Evolutionary conservation across 1,140 invertebrate species (phyloP).

Genomic region (Halyomorpha halys): DNA sequence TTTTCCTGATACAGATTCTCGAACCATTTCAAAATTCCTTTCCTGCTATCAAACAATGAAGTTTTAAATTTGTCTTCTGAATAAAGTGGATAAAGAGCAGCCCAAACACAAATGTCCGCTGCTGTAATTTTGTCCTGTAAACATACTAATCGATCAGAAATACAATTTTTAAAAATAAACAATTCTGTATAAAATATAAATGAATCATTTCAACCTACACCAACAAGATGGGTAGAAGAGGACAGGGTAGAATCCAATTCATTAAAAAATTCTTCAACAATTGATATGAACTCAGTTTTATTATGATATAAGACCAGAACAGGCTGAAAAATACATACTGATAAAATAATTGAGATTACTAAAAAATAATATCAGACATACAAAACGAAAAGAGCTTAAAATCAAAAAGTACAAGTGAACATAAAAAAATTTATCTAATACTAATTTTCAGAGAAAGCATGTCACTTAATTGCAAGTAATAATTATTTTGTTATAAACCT

Average conservation of each 20-base stretch:
- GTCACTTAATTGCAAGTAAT: too few relatives aligned
- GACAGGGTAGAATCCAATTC: constrained; percentile 24
- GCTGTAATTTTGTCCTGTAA: constrained; percentile 30
- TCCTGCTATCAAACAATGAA: constrained; percentile 28
- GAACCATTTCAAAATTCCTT: constrained; percentile 36
- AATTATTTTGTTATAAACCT: constrained; percentile 22
- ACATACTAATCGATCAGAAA: constrained; percentile 20
- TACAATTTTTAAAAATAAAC: constrained; percentile 16
- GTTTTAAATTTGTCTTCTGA: constrained; percentile 31
- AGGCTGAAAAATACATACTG: constrained; percentile 27
- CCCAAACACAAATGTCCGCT: constrained; percentile 36
- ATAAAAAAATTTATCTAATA: too few relatives aligned
- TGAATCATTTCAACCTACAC: constrained; percentile 23
- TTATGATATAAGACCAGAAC: constrained; percentile 21
- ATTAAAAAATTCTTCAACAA: constrained; percentile 22
- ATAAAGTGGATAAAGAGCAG: constrained; percentile 34
- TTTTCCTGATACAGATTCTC: constrained; percentile 29
- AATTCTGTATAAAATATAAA: constrained; percentile 20
- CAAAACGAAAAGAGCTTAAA: too few relatives aligned
- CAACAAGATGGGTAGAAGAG: constrained; percentile 28
- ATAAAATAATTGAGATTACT: not conserved
- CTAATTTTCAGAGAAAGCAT: too few relatives aligned
- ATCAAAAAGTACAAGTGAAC: too few relatives aligned
- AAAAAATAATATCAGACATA: not conserved
- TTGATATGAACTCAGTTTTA: constrained; percentile 22